Percentiles rank a stretch among this genome's conserved stretches.
phyloP scores from a whole-genome alignment of 1,140 invertebrate genomes.

The Lethocerus indicus region DNA sequence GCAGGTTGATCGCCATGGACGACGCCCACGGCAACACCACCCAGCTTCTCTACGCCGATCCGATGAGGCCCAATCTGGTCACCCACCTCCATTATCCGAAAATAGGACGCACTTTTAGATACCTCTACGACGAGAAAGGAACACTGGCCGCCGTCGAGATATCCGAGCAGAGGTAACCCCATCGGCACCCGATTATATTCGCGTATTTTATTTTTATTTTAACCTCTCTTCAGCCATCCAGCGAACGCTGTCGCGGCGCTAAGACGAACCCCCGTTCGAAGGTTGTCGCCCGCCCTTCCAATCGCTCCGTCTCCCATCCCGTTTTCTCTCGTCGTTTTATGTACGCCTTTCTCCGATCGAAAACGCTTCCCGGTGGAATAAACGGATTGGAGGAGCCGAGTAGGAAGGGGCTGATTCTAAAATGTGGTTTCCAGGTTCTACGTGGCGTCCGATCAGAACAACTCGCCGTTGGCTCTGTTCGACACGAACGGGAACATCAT shows the following conservation, averaged over 20 bases:
- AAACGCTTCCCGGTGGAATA: too few species aligned
- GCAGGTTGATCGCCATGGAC: slow-evolving; percentile 65
- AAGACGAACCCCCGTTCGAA: too few species aligned
- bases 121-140: slow-evolving; percentile 73
- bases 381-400: too few species aligned
- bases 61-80: slow-evolving; percentile 56
- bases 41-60: slow-evolving; percentile 88
- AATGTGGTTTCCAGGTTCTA: slow-evolving; percentile 42
- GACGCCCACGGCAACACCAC: slow-evolving; percentile 82
- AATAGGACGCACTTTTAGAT: slow-evolving; percentile 56
- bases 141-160: slow-evolving; percentile 69
- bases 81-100: slow-evolving; percentile 87
- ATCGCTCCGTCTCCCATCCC: too few species aligned
- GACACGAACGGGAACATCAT: slow-evolving; percentile 77
- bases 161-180: slow-evolving; percentile 41
- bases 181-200: too few species aligned
- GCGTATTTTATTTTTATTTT: too few species aligned
- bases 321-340: too few species aligned
- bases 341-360: too few species aligned
- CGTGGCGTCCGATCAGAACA: slow-evolving; percentile 82
- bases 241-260: too few species aligned
- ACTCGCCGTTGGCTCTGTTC: slow-evolving; percentile 78
- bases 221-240: too few species aligned
- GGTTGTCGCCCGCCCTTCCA: too few species aligned
- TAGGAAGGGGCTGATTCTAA: neutral